Conservation (phyloP, 2,888 invertebrate species). For the Vanessa cardui region DNA sequence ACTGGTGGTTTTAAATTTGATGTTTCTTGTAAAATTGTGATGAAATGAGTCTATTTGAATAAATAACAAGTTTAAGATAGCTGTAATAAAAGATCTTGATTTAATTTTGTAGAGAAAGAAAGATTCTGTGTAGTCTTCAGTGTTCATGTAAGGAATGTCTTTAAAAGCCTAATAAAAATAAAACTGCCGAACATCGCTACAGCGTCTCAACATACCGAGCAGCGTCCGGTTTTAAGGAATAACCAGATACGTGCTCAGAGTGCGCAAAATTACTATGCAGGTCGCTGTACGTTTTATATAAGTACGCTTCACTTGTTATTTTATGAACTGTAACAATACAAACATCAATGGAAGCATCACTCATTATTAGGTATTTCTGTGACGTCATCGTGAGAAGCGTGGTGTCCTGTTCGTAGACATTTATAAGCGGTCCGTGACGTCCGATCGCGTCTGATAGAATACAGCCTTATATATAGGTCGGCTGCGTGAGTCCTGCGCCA, state of each 20-base stretch:
- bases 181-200: slow-evolving; percentile 2
- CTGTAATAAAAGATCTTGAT: background rate
- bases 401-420: slow-evolving; percentile 49
- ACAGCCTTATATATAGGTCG: slow-evolving; percentile 74
- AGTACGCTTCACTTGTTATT: slow-evolving; percentile 1
- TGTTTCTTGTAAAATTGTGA: too few relatives aligned
- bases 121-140: background rate
- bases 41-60: too few relatives aligned
- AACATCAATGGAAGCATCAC: slow-evolving; percentile 22
- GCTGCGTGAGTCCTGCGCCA: slow-evolving; percentile 66
- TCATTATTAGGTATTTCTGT: slow-evolving; percentile 23
- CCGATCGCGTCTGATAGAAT: slow-evolving; percentile 57
- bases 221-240: slow-evolving; percentile 70
- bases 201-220: slow-evolving; percentile 46
- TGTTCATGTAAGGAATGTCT: background rate
- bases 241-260: slow-evolving; percentile 66
- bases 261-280: slow-evolving; percentile 58
- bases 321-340: slow-evolving; percentile 24
- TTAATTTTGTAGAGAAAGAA: background rate
- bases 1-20: too few relatives aligned
- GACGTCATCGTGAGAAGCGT: slow-evolving; percentile 65
- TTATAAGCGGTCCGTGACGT: slow-evolving; percentile 54
- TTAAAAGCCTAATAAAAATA: slow-evolving; percentile 6
- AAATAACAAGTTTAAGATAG: background rate
- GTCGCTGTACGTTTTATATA: slow-evolving; percentile 26